Base-by-base conservation (phyloP, 2,113 vertebrate species). In the Pongo pygmaeus region DNA sequence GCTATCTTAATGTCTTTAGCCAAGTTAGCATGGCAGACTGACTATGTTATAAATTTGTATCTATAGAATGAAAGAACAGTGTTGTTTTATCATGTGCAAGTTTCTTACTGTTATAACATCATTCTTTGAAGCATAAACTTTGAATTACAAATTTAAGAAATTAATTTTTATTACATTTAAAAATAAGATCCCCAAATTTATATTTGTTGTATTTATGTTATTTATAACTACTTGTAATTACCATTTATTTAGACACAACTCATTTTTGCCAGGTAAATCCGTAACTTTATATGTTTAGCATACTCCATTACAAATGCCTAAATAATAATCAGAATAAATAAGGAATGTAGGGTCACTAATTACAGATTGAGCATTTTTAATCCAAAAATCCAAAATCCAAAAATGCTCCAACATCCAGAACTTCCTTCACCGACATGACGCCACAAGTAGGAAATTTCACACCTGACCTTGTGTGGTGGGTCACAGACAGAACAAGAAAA, bases 121-220 rank as follows among this genome's bases (percentile, higher is more conserved):
- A 52, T 86, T 83, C 74, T 94, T 85, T 85, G 46, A 48, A 74
- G n/a, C 27, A 64, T 72, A 78, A 77, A 50, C 8, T 89, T 93
- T 96, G 72, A 93, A 70, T 92, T 93, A 43, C 38, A 64, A 18
- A 78, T 50, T 57, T 52, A 89, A 85, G 72, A 89, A 95, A 89
- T 89, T 94, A 43, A 61, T 89, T 75, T 96, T 84, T 93, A 79
- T 88, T 84, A 46, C n/a, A n/a, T 91, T 92, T 77, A 30, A 96
- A 27, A 52, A 67, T 64, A 83, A 70, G 74, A 50, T 64, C 32
- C 25, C 50, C 20, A 96, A 78, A 81, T 93, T 91, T 80, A 32
- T 14, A 27, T 61, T 13, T 75, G 59, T 93, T 84, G 14, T 69
- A 23, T 86, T 87, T 90, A 74, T 74, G 70, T 35, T 72, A 46